phyloP scores from a whole-genome alignment of 2,888 invertebrate species.

The Lymantria monacha region DNA sequence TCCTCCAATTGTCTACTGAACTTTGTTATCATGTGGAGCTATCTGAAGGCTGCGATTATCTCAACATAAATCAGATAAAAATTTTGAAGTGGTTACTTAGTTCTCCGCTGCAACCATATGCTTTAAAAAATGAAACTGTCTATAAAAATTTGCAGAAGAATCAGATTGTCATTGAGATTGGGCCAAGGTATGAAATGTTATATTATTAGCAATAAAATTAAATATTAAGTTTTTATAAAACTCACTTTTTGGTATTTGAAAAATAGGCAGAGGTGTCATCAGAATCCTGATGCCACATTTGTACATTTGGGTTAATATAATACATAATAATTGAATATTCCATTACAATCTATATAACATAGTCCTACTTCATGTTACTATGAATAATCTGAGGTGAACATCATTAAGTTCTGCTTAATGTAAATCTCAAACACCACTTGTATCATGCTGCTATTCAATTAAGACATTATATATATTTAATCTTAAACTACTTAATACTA shows the following conservation, averaged over 20 bases:
- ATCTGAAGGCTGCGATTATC: conserved; percentile 63
- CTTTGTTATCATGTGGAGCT: conserved; percentile 91
- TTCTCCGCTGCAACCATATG: conserved; percentile 85
- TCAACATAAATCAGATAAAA: conserved; percentile 83
- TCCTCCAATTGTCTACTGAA: conserved; percentile 85
- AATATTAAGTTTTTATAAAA: neutral
- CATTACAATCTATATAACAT: too few species aligned
- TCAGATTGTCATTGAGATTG: conserved; percentile 89
- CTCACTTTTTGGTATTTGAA: neutral
- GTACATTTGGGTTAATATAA: too few species aligned
- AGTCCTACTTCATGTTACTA: too few species aligned
- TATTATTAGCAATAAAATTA: neutral
- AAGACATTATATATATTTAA: too few species aligned
- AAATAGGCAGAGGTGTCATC: too few species aligned
- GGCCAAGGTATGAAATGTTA: conserved; percentile 85
- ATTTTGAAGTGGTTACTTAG: conserved; percentile 90
- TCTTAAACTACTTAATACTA: too few species aligned
- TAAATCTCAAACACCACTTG: too few species aligned
- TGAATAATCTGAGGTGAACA: too few species aligned
- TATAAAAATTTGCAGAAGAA: conserved; percentile 64
- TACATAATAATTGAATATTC: too few species aligned
- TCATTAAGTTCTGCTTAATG: too few species aligned
- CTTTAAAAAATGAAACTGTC: conserved; percentile 78
- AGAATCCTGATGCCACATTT: too few species aligned
- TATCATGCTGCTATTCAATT: too few species aligned